These are phyloP conservation scores for Oxystoma pomonae DNA, from an alignment of 2,888 invertebrate species.

Conservation along the genomic window DNA sequence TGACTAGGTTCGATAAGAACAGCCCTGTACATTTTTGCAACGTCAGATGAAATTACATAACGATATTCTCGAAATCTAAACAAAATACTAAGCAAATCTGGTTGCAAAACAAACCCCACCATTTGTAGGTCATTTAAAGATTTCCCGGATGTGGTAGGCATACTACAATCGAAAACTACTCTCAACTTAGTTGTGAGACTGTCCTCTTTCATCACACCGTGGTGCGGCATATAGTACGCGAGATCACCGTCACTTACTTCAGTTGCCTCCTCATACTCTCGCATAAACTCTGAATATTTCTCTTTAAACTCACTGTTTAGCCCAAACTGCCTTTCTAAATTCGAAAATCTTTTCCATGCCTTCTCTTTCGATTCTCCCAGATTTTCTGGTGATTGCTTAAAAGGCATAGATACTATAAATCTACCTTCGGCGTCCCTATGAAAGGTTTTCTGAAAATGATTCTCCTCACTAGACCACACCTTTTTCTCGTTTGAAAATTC, in stretches of 20 bases:
- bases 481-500: conserved; percentile 4
- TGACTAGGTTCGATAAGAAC: conserved; percentile 22
- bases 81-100: conserved; percentile 27
- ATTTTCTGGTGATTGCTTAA: conserved; percentile 3
- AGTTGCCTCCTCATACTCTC: conserved; percentile 23
- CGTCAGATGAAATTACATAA: conserved; percentile 27
- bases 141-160: conserved; percentile 17
- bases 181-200: conserved; percentile 30
- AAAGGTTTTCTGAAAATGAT: not conserved
- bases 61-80: conserved; percentile 26
- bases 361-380: conserved; percentile 5
- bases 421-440: not conserved
- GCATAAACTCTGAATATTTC: conserved; percentile 21
- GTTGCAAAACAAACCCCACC: conserved; percentile 26
- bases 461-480: conserved; percentile 7
- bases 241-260: conserved; percentile 3
- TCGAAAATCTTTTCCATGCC: conserved; percentile 10
- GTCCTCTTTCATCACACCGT: conserved; percentile 27
- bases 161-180: conserved; percentile 31
- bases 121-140: conserved; percentile 27
- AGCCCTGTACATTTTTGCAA: conserved; percentile 30
- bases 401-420: conserved; percentile 11
- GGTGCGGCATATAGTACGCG: conserved; percentile 29
- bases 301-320: conserved; percentile 8
- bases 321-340: conserved; percentile 6